Conservation (phyloP, 2,888 invertebrate species). For the Meta bourneti region DNA sequence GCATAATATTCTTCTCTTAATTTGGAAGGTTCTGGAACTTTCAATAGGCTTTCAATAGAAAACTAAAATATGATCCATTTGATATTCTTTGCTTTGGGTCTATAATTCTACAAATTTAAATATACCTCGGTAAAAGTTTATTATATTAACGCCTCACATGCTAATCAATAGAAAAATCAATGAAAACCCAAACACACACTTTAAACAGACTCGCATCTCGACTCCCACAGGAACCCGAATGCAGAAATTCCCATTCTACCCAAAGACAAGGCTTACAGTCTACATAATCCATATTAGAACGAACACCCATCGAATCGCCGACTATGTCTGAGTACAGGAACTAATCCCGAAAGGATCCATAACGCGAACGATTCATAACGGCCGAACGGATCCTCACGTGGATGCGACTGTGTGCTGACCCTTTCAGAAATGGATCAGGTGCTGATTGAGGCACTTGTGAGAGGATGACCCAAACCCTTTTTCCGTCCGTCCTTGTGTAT, state of each 20-base stretch:
- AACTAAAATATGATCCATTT: too few relatives aligned
- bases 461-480: conserved; percentile 22
- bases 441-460: conserved; percentile 50
- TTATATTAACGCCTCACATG: too few relatives aligned
- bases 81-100: too few relatives aligned
- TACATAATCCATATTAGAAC: neutral
- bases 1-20: too few relatives aligned
- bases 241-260: neutral
- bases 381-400: neutral
- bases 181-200: too few relatives aligned
- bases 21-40: too few relatives aligned
- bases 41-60: too few relatives aligned
- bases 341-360: neutral
- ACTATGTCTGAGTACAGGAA: too few relatives aligned
- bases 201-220: neutral
- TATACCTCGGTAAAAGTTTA: too few relatives aligned
- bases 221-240: neutral
- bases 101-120: too few relatives aligned
- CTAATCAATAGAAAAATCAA: too few relatives aligned
- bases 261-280: neutral
- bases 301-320: neutral
- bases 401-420: conserved; percentile 7
- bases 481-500: conserved; percentile 18
- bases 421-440: conserved; percentile 45
- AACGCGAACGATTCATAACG: neutral